Evolutionary conservation across 2,888 invertebrate genomes (phyloP), one percentile per base, ranked within the genome.

Genomic region (Liodrosophila aerea): DNA sequence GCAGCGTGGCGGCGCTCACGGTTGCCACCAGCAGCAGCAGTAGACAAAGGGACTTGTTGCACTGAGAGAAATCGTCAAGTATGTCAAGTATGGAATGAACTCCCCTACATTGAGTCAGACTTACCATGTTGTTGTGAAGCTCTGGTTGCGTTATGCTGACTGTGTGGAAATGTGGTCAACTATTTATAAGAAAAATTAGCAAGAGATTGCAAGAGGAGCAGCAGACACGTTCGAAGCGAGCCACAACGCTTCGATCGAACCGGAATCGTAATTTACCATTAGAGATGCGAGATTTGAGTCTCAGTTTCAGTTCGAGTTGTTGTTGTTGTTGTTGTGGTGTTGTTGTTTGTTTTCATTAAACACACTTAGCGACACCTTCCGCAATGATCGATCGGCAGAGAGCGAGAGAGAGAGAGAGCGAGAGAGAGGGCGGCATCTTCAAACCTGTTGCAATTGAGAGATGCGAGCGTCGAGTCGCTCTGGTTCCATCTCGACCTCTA

Each of bases 131-230:
- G 41, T 49, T 33, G 45, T 49, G 18, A 46, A 37, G 47, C 41
- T n/a, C n/a, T n/a, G n/a, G 67, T 75, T 75, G 78, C 60, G 70
- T 64, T 73, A 64, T 85, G 86, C 51, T 73, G 56, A 15, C 22
- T 51, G 61, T 85, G 64, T 69, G 56, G 83, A 85, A 86, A 86
- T 83, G 43, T 36, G 49, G 58, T 58, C 63, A 65, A 64, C 66
- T 86, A 86, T 86, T 86, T 86, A 86, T 86, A 86, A 52, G 75
- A 86, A 85, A 86, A 85, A 86, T 86, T 86, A 86, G 72, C 80
- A 69, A 62, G 47, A 15, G 57, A 43, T 65, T 58, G 74, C 67
- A 63, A 66, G 57, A 54, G 51, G 45, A 53, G 40, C 16, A 9
- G 8, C 18, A 16, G 4, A 13, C 52, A 39, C 37, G 76, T 74